phyloP scores from a whole-genome alignment of 2,113 vertebrate species.

The Siniperca knerii region DNA sequence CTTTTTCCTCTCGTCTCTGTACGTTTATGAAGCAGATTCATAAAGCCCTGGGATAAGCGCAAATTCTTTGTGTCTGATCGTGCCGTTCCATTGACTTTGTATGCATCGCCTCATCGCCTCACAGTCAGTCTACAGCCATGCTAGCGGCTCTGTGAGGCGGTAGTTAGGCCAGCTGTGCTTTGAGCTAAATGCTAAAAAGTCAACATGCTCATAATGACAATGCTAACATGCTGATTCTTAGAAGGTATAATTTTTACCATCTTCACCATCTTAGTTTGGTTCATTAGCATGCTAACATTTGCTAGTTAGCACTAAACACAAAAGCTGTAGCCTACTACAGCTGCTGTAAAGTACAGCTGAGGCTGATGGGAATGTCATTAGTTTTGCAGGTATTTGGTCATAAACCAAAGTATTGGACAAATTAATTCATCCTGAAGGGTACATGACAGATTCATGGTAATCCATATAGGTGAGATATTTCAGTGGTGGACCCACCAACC shows the following conservation, averaged over 20 bases:
- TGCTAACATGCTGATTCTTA: not conserved
- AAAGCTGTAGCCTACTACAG: not conserved
- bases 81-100: too few relatives aligned
- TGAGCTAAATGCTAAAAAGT: not conserved
- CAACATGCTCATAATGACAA: not conserved
- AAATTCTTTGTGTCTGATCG: too few relatives aligned
- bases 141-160: not conserved
- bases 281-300: not conserved
- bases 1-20: too few relatives aligned
- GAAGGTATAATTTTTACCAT: not conserved
- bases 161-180: not conserved
- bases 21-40: too few relatives aligned
- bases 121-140: not conserved
- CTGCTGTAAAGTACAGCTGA: not conserved
- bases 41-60: too few relatives aligned
- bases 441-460: not conserved
- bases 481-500: not conserved
- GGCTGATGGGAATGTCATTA: not conserved
- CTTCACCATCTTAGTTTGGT: not conserved
- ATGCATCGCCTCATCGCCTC: too few relatives aligned
- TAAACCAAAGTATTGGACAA: not conserved
- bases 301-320: not conserved
- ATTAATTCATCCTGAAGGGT: too few relatives aligned
- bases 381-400: not conserved
- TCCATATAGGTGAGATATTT: not conserved